Conservation (phyloP, 2,888 invertebrate genomes). For the Erpobdella octoculata region DNA sequence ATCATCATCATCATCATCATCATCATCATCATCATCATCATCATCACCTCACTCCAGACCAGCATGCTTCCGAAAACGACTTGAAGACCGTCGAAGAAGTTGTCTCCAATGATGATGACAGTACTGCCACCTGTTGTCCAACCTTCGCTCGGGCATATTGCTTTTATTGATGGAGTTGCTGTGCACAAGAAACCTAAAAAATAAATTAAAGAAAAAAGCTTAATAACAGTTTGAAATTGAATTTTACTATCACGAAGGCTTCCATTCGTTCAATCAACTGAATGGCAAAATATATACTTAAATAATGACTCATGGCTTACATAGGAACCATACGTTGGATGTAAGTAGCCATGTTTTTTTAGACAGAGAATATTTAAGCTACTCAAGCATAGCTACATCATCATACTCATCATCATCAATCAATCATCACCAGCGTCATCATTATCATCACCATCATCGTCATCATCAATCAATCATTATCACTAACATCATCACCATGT, state of each 20-base stretch:
- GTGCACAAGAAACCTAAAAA: slow-evolving; percentile 36
- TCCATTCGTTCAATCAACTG: too few species aligned
- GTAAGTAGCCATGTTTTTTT: not conserved
- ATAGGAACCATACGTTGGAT: too few species aligned
- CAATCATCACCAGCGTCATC: not conserved
- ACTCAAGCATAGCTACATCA: not conserved
- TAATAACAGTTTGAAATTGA: too few species aligned
- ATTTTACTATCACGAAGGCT: too few species aligned
- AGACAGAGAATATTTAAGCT: not conserved
- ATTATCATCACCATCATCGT: not conserved
- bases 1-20: slow-evolving; percentile 31
- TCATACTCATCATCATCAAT: too few species aligned
- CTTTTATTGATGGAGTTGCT: slow-evolving; percentile 88
- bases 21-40: slow-evolving; percentile 31
- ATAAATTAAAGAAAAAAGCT: too few species aligned
- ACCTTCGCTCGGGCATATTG: slow-evolving; percentile 96
- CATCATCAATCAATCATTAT: not conserved
- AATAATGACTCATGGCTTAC: too few species aligned
- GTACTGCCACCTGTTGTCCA: slow-evolving; percentile 99
- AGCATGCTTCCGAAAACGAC: slow-evolving; percentile 97
- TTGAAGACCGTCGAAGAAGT: slow-evolving; percentile 97
- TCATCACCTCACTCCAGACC: slow-evolving; percentile 89
- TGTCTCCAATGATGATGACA: slow-evolving; percentile 94
- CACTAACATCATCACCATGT: not conserved
- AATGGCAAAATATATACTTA: too few species aligned